phyloP scores from a whole-genome alignment of 2,113 vertebrate species.

The Phoenicopterus ruber region DNA sequence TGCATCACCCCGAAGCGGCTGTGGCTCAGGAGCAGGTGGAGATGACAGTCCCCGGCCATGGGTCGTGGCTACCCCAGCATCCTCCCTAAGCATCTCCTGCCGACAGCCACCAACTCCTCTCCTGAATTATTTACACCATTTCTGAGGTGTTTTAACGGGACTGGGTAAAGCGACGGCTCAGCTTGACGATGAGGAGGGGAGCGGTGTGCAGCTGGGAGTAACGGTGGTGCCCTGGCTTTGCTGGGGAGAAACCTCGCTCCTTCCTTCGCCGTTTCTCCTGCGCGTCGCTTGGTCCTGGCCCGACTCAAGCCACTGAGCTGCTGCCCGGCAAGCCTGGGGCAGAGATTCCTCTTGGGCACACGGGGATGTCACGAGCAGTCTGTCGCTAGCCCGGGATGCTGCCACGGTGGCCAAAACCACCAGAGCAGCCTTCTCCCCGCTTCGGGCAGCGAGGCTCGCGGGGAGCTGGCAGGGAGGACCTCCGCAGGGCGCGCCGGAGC shows the following conservation, averaged over 20 bases:
- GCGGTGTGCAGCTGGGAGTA: background rate
- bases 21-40: background rate
- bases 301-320: background rate
- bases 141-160: background rate
- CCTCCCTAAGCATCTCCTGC: background rate
- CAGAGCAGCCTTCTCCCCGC: fast-evolving
- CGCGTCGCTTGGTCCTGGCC: fast-evolving
- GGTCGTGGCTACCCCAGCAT: background rate
- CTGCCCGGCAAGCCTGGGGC: fast-evolving
- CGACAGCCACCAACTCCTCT: background rate
- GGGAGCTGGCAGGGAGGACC: background rate
- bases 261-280: background rate
- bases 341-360: background rate
- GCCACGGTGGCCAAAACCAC: background rate
- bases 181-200: background rate
- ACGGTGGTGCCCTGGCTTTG: background rate
- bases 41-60: background rate
- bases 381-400: background rate
- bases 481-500: background rate
- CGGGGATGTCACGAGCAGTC: background rate
- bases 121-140: background rate
- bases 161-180: background rate
- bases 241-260: background rate
- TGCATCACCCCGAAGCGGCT: background rate
- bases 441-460: fast-evolving